Percentiles rank a stretch among this genome's conserved stretches.
Evolutionary conservation across 1,140 invertebrate species (phyloP).

Genomic region (Bombus terrestris): DNA sequence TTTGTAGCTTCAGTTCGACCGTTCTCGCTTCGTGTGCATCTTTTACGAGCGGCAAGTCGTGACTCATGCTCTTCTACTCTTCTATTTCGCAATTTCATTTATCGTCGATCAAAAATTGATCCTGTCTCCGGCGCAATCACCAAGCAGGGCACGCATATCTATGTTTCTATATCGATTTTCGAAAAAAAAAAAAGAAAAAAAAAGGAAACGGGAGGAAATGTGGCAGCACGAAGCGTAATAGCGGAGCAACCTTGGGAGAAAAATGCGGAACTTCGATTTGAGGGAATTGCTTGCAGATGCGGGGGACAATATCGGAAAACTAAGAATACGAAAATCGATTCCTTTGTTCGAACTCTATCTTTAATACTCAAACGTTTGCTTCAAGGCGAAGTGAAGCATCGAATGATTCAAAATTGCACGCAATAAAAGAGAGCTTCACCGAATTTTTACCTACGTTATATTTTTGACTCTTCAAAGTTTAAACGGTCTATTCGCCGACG

Average conservation of each 20-base stretch:
- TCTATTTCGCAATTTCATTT: not conserved
- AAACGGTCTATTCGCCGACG: not conserved
- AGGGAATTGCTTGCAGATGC: not conserved
- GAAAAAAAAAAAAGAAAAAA: not conserved
- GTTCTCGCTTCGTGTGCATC: not conserved
- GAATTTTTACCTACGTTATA: not conserved
- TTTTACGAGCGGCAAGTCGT: conserved; percentile 7
- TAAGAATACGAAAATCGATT: not conserved
- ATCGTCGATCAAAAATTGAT: conserved; percentile 24
- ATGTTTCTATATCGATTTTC: not conserved
- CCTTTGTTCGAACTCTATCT: not conserved
- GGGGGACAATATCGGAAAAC: not conserved
- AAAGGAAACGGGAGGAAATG: not conserved
- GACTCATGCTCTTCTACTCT: not conserved
- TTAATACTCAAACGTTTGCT: not conserved
- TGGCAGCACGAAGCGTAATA: not conserved
- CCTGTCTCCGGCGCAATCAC: too few relatives aligned
- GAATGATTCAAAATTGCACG: not conserved
- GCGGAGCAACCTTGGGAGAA: not conserved
- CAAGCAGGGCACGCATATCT: too few relatives aligned
- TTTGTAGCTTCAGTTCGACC: not conserved
- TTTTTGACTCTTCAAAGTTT: not conserved
- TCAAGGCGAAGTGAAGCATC: not conserved
- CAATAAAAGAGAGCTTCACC: too few relatives aligned
- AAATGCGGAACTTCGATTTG: not conserved